phyloP scores from a whole-genome alignment of 1,140 invertebrate species.

The Pristionchus pacificus region DNA sequence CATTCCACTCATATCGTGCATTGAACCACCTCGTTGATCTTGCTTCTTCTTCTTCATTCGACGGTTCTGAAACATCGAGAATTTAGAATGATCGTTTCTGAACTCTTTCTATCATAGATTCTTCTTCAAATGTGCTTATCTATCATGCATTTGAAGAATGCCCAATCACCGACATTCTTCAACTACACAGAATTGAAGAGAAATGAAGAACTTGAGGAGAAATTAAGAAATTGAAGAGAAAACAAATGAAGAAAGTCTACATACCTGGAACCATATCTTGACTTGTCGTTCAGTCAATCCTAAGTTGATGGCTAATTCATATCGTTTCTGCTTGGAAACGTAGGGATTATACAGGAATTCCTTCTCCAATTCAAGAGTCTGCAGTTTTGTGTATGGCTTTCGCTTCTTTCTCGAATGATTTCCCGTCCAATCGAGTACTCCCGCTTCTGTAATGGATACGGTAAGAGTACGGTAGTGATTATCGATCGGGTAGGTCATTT shows the following conservation, averaged over 20 bases:
- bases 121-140: not conserved
- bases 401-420: conserved; percentile 64
- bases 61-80: conserved; percentile 54
- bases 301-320: conserved; percentile 86
- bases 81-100: not conserved
- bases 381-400: conserved; percentile 93
- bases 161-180: not conserved
- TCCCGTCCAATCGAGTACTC: conserved; percentile 23
- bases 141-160: conserved; percentile 1
- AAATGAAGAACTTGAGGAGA: conserved; percentile 1
- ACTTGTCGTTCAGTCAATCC: conserved; percentile 91
- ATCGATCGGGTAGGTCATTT: too few species aligned
- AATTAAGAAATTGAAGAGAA: not conserved
- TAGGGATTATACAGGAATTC: conserved; percentile 94
- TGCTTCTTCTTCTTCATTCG: conserved; percentile 56
- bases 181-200: not conserved
- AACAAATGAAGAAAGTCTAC: not conserved
- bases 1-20: too few species aligned
- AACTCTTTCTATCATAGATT: not conserved
- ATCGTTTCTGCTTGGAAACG: conserved; percentile 92
- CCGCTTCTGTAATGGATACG: not conserved
- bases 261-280: conserved; percentile 65
- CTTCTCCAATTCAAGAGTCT: conserved; percentile 90
- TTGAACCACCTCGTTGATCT: conserved; percentile 34
- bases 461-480: too few species aligned